phyloP scores from a whole-genome alignment of 2,888 invertebrate genomes.

The Heliconius cydno region DNA sequence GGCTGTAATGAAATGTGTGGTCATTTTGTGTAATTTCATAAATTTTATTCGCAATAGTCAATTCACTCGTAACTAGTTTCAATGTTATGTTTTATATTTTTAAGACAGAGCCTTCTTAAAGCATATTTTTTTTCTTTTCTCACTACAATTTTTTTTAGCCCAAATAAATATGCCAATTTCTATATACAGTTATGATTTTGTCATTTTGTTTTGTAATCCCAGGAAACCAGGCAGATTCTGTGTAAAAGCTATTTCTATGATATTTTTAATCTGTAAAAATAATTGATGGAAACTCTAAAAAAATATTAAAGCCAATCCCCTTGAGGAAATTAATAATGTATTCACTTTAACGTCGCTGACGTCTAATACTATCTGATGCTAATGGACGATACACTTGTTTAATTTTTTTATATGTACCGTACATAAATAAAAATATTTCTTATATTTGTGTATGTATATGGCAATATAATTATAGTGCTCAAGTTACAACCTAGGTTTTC shows the following conservation, averaged over 20 bases:
- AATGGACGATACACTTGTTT: not conserved
- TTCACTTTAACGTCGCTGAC: not conserved
- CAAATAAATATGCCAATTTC: too few relatives aligned
- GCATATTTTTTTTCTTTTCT: too few relatives aligned
- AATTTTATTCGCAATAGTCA: not conserved
- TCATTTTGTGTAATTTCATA: not conserved
- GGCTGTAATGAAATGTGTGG: constrained; percentile 16
- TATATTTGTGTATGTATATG: too few relatives aligned
- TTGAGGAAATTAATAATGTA: not conserved
- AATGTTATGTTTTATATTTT: not conserved
- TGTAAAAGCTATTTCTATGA: not conserved
- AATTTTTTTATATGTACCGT: too few relatives aligned
- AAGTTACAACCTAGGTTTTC: not conserved
- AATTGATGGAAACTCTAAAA: not conserved
- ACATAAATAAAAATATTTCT: too few relatives aligned
- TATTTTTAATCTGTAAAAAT: not conserved
- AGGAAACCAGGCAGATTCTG: not conserved
- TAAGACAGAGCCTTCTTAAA: too few relatives aligned
- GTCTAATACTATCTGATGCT: not conserved
- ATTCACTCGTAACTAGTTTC: not conserved
- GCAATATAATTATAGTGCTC: too few relatives aligned
- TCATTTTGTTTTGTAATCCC: too few relatives aligned
- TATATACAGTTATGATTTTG: too few relatives aligned
- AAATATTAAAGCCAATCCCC: not conserved
- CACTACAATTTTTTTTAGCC: too few relatives aligned